These are phyloP conservation scores for Ctenodactylus gundi DNA, from an alignment of 2,113 vertebrate species.

Conservation along the genomic window DNA sequence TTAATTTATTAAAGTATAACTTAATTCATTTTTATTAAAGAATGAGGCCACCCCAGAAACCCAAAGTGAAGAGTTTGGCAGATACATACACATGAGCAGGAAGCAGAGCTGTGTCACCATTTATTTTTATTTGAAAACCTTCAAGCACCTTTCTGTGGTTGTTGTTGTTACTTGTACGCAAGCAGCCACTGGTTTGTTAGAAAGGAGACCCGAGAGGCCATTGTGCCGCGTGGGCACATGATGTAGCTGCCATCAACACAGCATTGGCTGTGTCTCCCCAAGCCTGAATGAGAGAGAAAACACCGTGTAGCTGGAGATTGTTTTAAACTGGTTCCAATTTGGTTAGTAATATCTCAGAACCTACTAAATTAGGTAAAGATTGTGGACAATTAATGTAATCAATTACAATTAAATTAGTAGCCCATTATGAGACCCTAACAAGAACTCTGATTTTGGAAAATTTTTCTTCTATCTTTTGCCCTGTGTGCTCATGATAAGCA, in stretches of 20 bases:
- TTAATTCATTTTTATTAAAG: too few relatives aligned
- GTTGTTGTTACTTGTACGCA: background rate
- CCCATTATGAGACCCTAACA: slow-evolving; percentile 76
- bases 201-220: background rate
- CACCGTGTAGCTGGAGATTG: slow-evolving; percentile 67
- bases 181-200: background rate
- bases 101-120: background rate
- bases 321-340: slow-evolving; percentile 79
- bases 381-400: slow-evolving; percentile 83
- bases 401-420: slow-evolving; percentile 80
- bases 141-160: background rate
- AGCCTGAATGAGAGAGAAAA: slow-evolving; percentile 74
- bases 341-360: slow-evolving; percentile 79
- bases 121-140: background rate
- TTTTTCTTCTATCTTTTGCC: slow-evolving; percentile 68
- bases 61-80: background rate
- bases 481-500: slow-evolving; percentile 62
- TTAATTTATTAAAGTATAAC: too few relatives aligned
- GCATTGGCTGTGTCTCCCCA: slow-evolving; percentile 52
- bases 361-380: slow-evolving; percentile 73
- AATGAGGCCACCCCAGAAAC: background rate
- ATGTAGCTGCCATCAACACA: slow-evolving; percentile 48
- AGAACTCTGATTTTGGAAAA: slow-evolving; percentile 78
- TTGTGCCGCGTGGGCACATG: background rate
- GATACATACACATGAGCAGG: background rate